These are phyloP conservation scores for Siniperca undulata DNA, from an alignment of 2,797 vertebrate species.

Conservation along the genomic window DNA sequence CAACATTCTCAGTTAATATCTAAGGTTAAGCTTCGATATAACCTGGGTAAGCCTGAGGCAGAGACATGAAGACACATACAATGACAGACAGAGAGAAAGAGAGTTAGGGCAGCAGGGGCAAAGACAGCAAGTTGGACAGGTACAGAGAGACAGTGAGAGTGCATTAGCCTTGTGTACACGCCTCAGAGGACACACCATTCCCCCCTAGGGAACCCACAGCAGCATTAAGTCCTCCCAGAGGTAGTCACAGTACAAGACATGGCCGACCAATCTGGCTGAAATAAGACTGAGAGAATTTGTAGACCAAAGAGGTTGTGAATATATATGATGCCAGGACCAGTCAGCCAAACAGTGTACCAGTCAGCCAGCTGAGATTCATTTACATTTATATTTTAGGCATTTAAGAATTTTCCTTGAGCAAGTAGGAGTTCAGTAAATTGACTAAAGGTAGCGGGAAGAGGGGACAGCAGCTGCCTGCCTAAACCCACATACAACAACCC, in stretches of 20 bases:
- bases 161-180: conserved; percentile 72
- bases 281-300: conserved; percentile 45
- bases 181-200: conserved; percentile 63
- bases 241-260: conserved; percentile 52
- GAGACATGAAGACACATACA: conserved; percentile 25
- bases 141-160: conserved; percentile 59
- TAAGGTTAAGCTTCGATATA: conserved; percentile 24
- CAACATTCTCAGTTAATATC: conserved; percentile 39
- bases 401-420: conserved; percentile 21
- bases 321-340: conserved; percentile 31
- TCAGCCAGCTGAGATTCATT: conserved; percentile 38
- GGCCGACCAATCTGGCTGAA: conserved; percentile 41
- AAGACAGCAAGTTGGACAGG: conserved; percentile 54
- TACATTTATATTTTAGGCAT: conserved; percentile 38
- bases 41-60: conserved; percentile 27
- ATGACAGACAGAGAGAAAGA: conserved; percentile 24
- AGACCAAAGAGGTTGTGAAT: conserved; percentile 36
- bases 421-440: conserved; percentile 13
- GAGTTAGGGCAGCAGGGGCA: conserved; percentile 6
- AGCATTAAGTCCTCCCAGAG: conserved; percentile 51
- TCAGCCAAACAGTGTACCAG: conserved; percentile 20
- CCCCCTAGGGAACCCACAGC: conserved; percentile 46
- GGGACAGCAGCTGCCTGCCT: too few species aligned
- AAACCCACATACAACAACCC: too few species aligned
- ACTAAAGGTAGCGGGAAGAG: conserved; percentile 25